phyloP scores from a whole-genome alignment of 2,113 vertebrate genomes.

The Steatornis caripensis region DNA sequence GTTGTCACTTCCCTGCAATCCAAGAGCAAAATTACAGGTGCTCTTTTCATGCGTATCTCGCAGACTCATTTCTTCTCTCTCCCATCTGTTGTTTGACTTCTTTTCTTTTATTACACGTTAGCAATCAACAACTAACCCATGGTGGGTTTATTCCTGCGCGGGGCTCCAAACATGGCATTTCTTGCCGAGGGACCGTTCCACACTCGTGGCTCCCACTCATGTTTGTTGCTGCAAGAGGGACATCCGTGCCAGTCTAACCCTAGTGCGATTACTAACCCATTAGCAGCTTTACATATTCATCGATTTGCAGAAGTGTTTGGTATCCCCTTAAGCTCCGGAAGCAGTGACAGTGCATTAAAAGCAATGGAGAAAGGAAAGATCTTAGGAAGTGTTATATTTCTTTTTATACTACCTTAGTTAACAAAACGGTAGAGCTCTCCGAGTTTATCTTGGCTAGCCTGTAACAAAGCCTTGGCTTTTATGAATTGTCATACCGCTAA shows the following conservation, averaged over 20 bases:
- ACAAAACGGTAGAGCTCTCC: not conserved
- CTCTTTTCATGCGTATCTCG: not conserved
- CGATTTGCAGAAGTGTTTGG: not conserved
- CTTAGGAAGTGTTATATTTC: not conserved
- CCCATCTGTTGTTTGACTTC: not conserved
- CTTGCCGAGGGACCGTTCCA: accelerated
- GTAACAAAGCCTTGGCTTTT: not conserved
- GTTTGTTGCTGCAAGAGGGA: not conserved
- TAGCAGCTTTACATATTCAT: not conserved
- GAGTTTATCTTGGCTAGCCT: not conserved
- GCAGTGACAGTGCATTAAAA: not conserved
- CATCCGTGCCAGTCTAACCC: not conserved
- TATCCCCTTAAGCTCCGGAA: not conserved
- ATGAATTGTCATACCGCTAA: not conserved
- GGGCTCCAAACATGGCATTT: not conserved
- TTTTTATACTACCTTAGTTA: not conserved
- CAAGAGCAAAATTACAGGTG: not conserved
- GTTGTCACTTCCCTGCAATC: not conserved
- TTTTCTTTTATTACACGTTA: not conserved
- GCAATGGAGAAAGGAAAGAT: not conserved
- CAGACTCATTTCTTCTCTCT: not conserved
- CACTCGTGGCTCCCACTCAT: accelerated
- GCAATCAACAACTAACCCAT: not conserved
- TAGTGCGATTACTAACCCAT: not conserved
- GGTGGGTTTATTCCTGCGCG: not conserved